Conservation (phyloP, 1,140 invertebrate species). For the Ptiloglossa arizonensis region DNA sequence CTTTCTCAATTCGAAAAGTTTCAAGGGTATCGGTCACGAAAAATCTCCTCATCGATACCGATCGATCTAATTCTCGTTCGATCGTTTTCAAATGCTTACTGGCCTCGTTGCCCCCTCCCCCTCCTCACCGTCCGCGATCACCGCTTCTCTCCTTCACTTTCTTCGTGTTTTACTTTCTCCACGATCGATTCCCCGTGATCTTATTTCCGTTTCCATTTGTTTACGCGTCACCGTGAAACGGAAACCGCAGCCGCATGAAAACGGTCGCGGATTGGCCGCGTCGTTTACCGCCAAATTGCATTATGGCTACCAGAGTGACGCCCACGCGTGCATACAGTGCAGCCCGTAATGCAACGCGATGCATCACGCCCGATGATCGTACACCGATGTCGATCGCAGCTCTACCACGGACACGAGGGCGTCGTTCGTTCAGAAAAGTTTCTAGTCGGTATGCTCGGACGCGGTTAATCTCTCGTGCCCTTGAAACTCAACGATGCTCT, state of each 20-base stretch:
- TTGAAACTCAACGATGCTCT: constrained; percentile 20
- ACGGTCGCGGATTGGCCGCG: constrained; percentile 29
- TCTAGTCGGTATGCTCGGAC: neutral
- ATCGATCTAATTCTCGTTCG: too few species aligned
- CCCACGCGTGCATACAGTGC: too few species aligned
- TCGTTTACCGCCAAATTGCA: constrained; percentile 46
- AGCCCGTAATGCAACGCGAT: too few species aligned
- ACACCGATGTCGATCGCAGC: neutral
- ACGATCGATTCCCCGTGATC: neutral
- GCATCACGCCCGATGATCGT: constrained; percentile 1
- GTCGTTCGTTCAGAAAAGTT: constrained; percentile 12
- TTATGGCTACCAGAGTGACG: constrained; percentile 1
- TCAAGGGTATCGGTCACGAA: too few species aligned
- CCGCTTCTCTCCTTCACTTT: neutral
- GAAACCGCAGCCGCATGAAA: constrained; percentile 13
- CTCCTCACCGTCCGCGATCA: too few species aligned
- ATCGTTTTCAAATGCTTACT: too few species aligned
- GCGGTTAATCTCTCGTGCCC: neutral
- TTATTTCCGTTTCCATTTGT: neutral
- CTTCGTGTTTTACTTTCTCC: constrained; percentile 24
- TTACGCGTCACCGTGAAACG: neutral
- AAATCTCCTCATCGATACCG: too few species aligned
- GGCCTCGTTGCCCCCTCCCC: neutral
- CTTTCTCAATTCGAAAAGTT: too few species aligned
- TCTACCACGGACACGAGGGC: neutral